Percentiles rank a stretch among this genome's conserved stretches.
phyloP scores from a whole-genome alignment of 2,888 invertebrate species.

The Monoplex corrugatus region DNA sequence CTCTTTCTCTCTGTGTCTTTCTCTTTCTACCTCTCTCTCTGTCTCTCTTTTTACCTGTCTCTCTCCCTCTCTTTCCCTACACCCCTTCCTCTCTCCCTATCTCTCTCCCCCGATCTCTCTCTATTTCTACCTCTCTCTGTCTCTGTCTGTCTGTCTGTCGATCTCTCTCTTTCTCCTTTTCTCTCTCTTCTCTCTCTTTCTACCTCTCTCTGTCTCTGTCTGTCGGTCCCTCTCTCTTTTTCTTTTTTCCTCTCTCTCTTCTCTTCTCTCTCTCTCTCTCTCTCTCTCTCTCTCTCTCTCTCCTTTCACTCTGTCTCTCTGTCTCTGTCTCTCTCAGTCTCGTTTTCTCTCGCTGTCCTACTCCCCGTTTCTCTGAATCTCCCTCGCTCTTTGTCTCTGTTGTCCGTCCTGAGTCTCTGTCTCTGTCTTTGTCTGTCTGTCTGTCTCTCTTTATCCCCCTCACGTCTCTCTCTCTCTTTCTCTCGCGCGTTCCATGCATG shows the following conservation, averaged over 20 bases:
- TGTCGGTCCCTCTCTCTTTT: background rate
- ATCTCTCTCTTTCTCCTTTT: background rate
- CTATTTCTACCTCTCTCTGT: no score
- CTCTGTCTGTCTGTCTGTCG: background rate
- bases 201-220: background rate
- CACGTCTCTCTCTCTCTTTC: no score
- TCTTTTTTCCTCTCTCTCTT: background rate
- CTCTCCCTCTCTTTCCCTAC: background rate
- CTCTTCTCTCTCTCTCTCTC: background rate
- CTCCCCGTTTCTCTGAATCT: background rate
- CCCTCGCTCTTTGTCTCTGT: no score
- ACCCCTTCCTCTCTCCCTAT: background rate
- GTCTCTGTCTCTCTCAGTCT: conserved; percentile 26
- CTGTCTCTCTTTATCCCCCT: conserved; percentile 35
- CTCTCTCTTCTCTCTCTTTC: background rate
- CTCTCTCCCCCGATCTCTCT: no score
- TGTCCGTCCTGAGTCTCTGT: conserved; percentile 5
- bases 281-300: background rate
- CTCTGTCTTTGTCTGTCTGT: conserved; percentile 33
- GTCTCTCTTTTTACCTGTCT: background rate
- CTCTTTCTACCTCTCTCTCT: background rate
- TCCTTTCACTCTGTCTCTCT: conserved; percentile 19
- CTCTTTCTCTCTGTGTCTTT: background rate
- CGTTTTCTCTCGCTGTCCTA: conserved; percentile 23
- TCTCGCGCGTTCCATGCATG: no score